Evolutionary conservation across 2,113 vertebrate species (phyloP).

Genomic region (Ivindomyrus marchei): DNA sequence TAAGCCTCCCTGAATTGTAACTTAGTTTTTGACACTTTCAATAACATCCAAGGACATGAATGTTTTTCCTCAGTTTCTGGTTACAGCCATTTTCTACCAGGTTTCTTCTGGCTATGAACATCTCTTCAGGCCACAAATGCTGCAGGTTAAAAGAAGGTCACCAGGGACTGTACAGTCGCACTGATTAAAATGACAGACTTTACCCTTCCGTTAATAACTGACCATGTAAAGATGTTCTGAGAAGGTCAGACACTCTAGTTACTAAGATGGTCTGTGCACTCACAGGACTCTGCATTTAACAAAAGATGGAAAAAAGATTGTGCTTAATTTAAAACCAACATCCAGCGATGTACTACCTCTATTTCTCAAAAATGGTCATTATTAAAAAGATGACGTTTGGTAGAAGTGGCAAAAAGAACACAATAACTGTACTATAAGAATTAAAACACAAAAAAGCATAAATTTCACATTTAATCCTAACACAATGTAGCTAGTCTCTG

Average conservation of each 20-base stretch:
- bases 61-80: background rate
- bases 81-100: background rate
- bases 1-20: background rate
- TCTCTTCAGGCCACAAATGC: background rate
- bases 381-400: slow-evolving; percentile 30
- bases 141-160: background rate
- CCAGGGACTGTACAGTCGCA: background rate
- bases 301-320: background rate
- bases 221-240: background rate
- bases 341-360: background rate
- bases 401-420: background rate
- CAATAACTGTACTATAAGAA: background rate
- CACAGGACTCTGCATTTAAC: background rate
- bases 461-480: slow-evolving; percentile 52
- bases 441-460: slow-evolving; percentile 37
- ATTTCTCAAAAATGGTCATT: background rate
- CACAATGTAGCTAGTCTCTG: slow-evolving; percentile 31
- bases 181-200: background rate
- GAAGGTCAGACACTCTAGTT: background rate
- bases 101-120: background rate
- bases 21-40: background rate
- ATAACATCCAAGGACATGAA: background rate
- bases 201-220: background rate
- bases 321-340: background rate
- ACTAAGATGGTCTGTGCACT: background rate